Conservation (phyloP, 2,797 vertebrate species). For the Pagetopsis macropterus region DNA sequence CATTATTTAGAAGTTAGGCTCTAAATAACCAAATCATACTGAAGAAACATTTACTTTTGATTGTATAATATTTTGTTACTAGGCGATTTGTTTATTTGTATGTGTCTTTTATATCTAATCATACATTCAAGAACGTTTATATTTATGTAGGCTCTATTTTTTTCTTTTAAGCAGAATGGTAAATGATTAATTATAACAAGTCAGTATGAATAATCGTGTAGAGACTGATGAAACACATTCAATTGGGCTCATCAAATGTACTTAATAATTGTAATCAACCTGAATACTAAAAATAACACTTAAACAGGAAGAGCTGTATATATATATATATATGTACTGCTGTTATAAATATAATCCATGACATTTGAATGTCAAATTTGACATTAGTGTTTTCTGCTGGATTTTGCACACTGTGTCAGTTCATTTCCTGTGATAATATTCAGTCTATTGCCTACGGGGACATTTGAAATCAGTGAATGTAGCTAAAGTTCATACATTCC, state of each 20-base stretch:
- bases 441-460: constrained; percentile 28
- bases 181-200: neutral
- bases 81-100: neutral
- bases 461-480: constrained; percentile 38
- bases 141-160: too few relatives aligned
- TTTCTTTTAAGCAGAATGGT: too few relatives aligned
- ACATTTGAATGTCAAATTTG: too few relatives aligned
- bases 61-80: constrained; percentile 4
- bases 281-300: constrained; percentile 19
- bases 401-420: constrained; percentile 27
- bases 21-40: constrained; percentile 8
- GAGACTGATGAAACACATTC: constrained; percentile 7
- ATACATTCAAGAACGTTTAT: neutral
- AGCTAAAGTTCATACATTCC: constrained; percentile 16
- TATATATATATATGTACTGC: constrained; percentile 5
- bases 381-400: constrained; percentile 5
- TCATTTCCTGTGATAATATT: constrained; percentile 23
- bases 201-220: neutral
- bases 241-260: neutral
- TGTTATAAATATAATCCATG: constrained; percentile 17
- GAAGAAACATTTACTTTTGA: neutral
- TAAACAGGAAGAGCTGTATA: neutral
- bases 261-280: constrained; percentile 12
- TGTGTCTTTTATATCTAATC: neutral
- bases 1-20: constrained; percentile 23